These are phyloP conservation scores for Rhinoraja longicauda DNA, from an alignment of 2,797 vertebrate species.

Conservation along the genomic window DNA sequence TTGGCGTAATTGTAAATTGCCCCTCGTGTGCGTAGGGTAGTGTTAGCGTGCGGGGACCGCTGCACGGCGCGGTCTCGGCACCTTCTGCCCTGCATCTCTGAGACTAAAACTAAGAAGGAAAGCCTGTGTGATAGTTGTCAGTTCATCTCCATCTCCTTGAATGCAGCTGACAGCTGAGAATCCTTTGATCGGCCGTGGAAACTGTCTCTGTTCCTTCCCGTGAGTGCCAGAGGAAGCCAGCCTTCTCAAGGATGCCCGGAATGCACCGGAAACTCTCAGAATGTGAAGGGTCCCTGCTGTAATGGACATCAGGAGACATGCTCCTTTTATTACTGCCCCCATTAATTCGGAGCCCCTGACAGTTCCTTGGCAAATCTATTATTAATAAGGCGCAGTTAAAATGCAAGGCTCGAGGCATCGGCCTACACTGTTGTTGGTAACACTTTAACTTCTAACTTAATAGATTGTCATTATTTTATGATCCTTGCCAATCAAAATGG, in stretches of 20 bases:
- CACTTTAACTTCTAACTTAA: background rate
- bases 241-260: background rate
- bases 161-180: background rate
- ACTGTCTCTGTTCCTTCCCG: background rate
- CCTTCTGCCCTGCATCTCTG: too few relatives aligned
- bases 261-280: background rate
- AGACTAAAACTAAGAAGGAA: too few relatives aligned
- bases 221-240: background rate
- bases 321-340: background rate
- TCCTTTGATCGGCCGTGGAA: background rate
- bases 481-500: background rate
- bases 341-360: background rate
- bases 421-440: too few relatives aligned
- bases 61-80: too few relatives aligned
- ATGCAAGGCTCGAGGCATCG: background rate
- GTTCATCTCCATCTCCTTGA: background rate
- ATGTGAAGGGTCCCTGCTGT: background rate
- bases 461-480: background rate
- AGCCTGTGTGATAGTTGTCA: background rate
- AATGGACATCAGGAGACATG: background rate
- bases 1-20: too few relatives aligned
- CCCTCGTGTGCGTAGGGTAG: too few relatives aligned
- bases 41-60: too few relatives aligned
- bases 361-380: background rate
- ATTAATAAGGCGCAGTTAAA: constrained; percentile 1